Conservation (phyloP, 2,888 invertebrate genomes). For the Cotesia congregata region DNA sequence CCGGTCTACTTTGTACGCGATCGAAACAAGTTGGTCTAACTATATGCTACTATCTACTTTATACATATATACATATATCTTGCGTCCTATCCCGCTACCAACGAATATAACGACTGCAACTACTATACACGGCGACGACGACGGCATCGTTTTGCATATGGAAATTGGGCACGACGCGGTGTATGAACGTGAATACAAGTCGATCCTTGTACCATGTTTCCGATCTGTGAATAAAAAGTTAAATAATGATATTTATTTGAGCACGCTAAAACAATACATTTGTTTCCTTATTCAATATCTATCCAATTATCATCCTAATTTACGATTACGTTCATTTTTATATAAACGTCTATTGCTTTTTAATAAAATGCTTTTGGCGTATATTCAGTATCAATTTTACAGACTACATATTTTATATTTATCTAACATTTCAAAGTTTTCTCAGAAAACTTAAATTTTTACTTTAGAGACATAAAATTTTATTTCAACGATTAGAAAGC, state of each 20-base stretch:
- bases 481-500: too few relatives aligned
- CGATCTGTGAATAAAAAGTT: conserved; percentile 59
- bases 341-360: background rate
- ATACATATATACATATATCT: background rate
- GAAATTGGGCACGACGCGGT: conserved; percentile 54
- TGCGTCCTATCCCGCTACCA: background rate
- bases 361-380: background rate
- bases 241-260: conserved; percentile 52
- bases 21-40: conserved; percentile 4
- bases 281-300: conserved; percentile 14
- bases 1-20: conserved; percentile 49
- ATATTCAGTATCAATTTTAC: too few relatives aligned
- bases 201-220: conserved; percentile 45
- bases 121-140: conserved; percentile 7
- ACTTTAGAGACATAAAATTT: too few relatives aligned
- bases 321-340: background rate
- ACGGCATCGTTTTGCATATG: conserved; percentile 58
- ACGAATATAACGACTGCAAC: background rate
- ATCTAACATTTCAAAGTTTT: too few relatives aligned
- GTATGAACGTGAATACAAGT: conserved; percentile 35
- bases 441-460: too few relatives aligned
- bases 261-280: background rate
- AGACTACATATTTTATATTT: too few relatives aligned
- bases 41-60: background rate
- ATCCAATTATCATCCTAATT: conserved; percentile 1